Evolutionary conservation across 1,140 invertebrate species (phyloP).

Genomic region (Drosophila watanabei): DNA sequence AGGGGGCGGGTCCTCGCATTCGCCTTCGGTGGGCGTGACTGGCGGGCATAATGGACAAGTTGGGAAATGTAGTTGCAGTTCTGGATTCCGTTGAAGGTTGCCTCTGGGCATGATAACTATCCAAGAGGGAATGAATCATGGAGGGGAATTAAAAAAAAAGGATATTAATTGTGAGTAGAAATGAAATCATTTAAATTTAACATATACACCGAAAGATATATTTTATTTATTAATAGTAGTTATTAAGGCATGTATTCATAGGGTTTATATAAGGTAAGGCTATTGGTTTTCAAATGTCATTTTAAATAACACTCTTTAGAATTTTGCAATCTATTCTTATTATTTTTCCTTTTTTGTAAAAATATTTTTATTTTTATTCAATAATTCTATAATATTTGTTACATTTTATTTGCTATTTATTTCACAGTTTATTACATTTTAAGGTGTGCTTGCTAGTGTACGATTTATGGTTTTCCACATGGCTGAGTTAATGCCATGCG

Average conservation of each 20-base stretch:
- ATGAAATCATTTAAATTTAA: background rate
- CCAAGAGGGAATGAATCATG: background rate
- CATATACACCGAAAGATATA: background rate
- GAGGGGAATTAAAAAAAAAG: too few species aligned
- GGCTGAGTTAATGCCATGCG: background rate
- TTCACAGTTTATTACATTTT: background rate
- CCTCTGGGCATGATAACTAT: constrained; percentile 33
- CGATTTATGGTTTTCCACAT: constrained; percentile 11
- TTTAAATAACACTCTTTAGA: background rate
- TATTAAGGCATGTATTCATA: background rate
- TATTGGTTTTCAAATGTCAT: background rate
- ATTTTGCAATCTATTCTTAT: background rate
- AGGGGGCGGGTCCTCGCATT: constrained; percentile 12
- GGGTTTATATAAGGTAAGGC: background rate
- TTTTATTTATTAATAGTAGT: background rate
- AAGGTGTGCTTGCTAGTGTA: constrained; percentile 1
- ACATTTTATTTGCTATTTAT: background rate
- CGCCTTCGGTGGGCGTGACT: constrained; percentile 48
- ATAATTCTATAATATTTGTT: background rate
- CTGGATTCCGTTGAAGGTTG: constrained; percentile 45
- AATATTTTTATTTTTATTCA: background rate
- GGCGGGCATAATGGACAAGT: constrained; percentile 57
- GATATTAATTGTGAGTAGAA: background rate
- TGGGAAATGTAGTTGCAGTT: constrained; percentile 53
- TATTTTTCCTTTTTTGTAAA: background rate